Evolutionary conservation across 2,888 invertebrate genomes (phyloP).

Genomic region (Hyposoter dolosus): DNA sequence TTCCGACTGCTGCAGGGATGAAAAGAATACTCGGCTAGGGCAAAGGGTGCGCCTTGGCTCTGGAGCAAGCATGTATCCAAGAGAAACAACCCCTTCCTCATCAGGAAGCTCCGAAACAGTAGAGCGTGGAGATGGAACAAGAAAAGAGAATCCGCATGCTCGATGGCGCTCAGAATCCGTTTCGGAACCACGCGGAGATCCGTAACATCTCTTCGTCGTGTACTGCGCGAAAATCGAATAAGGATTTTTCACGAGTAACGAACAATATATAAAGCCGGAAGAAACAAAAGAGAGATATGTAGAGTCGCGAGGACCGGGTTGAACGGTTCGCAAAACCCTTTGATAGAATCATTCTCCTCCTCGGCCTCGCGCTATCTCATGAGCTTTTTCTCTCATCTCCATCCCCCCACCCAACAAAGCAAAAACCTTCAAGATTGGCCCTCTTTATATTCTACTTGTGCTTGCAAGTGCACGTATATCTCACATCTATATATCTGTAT

Average conservation of each 20-base stretch:
- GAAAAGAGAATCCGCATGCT: constrained; percentile 59
- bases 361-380: constrained; percentile 62
- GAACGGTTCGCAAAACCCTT: constrained; percentile 64
- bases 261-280: constrained; percentile 30
- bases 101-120: constrained; percentile 54
- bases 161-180: constrained; percentile 53
- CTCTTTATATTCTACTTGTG: constrained; percentile 68
- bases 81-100: constrained; percentile 51
- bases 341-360: constrained; percentile 62
- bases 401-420: constrained; percentile 21
- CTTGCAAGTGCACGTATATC: constrained; percentile 50
- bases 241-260: constrained; percentile 58
- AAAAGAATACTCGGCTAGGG: constrained; percentile 56
- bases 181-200: constrained; percentile 68
- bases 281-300: constrained; percentile 30
- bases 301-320: constrained; percentile 35
- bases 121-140: constrained; percentile 62
- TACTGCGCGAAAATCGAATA: constrained; percentile 52
- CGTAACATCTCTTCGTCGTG: constrained; percentile 53
- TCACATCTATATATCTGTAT: constrained; percentile 22
- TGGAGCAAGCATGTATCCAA: constrained; percentile 48
- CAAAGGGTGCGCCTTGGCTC: constrained; percentile 28
- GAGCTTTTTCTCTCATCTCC: constrained; percentile 55
- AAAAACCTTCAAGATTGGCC: constrained; percentile 61
- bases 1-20: constrained; percentile 64